phyloP scores from a whole-genome alignment of 1,140 invertebrate species.

The Maconellicoccus hirsutus region DNA sequence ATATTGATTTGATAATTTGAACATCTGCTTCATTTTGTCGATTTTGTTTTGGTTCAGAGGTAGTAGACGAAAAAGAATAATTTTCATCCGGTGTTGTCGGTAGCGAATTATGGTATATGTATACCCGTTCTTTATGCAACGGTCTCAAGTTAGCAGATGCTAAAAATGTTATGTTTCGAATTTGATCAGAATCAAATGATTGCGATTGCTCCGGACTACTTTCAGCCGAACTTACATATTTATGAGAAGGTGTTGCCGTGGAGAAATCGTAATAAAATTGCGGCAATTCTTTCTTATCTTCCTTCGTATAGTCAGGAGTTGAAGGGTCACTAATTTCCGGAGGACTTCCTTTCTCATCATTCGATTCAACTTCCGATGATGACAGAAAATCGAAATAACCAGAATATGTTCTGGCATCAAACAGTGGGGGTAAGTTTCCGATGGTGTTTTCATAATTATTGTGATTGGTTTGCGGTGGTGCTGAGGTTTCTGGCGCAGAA shows the following conservation, averaged over 20 bases:
- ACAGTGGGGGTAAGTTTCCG: background rate
- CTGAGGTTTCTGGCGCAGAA: background rate
- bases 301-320: background rate
- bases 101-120: background rate
- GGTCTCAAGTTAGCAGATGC: background rate
- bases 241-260: background rate
- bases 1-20: constrained; percentile 9
- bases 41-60: background rate
- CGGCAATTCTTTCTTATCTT: background rate
- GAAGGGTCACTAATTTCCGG: background rate
- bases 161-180: background rate
- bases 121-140: constrained; percentile 6
- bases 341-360: background rate
- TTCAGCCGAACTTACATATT: background rate
- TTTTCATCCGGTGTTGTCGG: background rate
- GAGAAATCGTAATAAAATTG: constrained; percentile 14
- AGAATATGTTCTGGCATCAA: background rate
- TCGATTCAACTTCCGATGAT: background rate
- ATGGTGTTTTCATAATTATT: background rate
- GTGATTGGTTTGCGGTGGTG: background rate
- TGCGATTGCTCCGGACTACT: background rate
- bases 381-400: constrained; percentile 6
- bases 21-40: background rate
- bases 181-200: background rate
- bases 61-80: background rate